phyloP scores from a whole-genome alignment of 2,113 vertebrate species.

The Pyrgilauda ruficollis region DNA sequence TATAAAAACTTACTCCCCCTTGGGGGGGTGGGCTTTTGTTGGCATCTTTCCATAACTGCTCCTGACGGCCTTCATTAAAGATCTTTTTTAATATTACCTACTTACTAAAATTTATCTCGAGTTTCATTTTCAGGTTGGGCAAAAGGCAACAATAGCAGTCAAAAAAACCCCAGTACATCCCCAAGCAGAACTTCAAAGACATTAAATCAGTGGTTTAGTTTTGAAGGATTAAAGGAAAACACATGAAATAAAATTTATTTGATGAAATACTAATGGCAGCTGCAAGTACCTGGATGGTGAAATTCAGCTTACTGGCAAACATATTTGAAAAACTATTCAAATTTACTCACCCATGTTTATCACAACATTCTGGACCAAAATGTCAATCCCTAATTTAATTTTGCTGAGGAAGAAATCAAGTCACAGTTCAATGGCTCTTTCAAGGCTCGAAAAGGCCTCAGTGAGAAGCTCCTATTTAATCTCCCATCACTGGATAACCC shows the following conservation, averaged over 20 bases:
- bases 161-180: not conserved
- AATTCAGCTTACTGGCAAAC: not conserved
- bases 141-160: not conserved
- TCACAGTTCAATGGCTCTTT: not conserved
- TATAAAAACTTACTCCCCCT: not conserved
- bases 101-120: not conserved
- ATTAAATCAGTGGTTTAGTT: not conserved
- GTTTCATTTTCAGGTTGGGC: not conserved
- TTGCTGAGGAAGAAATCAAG: not conserved
- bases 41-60: not conserved
- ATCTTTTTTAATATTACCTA: not conserved
- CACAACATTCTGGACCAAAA: not conserved
- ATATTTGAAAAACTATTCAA: not conserved
- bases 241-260: not conserved
- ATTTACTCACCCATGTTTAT: not conserved
- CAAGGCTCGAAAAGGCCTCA: not conserved
- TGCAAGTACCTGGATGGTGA: not conserved
- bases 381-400: not conserved
- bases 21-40: not conserved
- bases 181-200: not conserved
- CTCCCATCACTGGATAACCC: not conserved
- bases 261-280: not conserved
- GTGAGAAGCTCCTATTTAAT: not conserved
- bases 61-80: not conserved
- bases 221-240: not conserved